Base-by-base conservation (phyloP, 2,888 invertebrate species). In the Gortyna flavago region DNA sequence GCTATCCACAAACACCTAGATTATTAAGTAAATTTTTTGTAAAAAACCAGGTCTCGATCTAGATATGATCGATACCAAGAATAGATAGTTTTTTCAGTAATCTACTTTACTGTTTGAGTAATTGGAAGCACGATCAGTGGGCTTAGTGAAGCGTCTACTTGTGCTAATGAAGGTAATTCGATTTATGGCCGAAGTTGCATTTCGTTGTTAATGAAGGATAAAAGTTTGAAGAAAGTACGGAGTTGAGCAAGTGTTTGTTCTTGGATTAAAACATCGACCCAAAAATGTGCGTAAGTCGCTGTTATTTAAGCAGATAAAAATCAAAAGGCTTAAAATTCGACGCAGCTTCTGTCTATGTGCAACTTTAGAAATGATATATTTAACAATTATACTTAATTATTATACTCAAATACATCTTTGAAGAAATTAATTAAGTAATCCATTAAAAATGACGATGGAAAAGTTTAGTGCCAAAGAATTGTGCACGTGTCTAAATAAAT, bases 1-100 rank as follows among this genome's bases (percentile, higher is more conserved):
- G 81, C 83, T 89, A 89, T 90, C 88, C 87, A 83, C 75, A 75
- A 83, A 89, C 85, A 87, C 85, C 83, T 87, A 84, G 79, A 80
- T 84, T 75, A 72, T 54, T 65, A 62, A 51, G 71, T 62, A 11
- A 0, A 54, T 0, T 72, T 79, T 78, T 79, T 79, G n/a, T n/a
- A n/a, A n/a, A n/a, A n/a, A n/a, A 48, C 11, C 21, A 51, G 51
- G 2, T 21, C 21, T 21, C 61, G 73, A 81, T 85, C 83, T 80
- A 83, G 38, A 83, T 85, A 77, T 77, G 25, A 83, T 79, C 66
- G 72, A 66, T 77, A 71, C 73, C 67, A 78, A 67, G 65, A 75
- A 48, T 68, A 57, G 61, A 25, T 11, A 66, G 51, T 21, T 67
- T 83, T 62, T 74, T 74, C 68, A 6, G 66, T 65, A 77, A 84